Evolutionary conservation across 2,888 invertebrate species (phyloP).

Genomic region (Plagiodera versicolora): DNA sequence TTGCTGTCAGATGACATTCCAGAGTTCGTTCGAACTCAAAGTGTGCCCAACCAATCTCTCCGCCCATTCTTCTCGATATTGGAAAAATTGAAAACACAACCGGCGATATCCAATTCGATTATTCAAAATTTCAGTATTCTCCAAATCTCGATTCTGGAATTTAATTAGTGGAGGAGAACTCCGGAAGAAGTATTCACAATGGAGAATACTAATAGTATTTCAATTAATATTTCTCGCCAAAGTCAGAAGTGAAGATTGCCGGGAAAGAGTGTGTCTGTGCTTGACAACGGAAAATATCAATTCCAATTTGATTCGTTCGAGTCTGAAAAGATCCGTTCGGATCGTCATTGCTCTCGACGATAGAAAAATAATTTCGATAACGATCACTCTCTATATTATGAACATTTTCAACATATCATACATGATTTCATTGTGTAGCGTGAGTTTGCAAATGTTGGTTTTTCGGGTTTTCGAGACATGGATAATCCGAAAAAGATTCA

Average conservation of each 20-base stretch:
- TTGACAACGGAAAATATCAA: slow-evolving; percentile 53
- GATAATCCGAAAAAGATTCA: too few species aligned
- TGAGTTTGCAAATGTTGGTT: too few species aligned
- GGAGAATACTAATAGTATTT: slow-evolving; percentile 52
- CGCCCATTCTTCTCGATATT: background rate
- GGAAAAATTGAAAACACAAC: slow-evolving; percentile 1
- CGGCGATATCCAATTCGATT: slow-evolving; percentile 9
- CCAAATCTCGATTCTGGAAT: slow-evolving; percentile 47
- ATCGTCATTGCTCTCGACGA: too few species aligned
- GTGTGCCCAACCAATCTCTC: background rate
- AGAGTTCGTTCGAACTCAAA: too few species aligned
- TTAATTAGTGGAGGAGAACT: slow-evolving; percentile 47
- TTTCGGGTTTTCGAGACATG: too few species aligned
- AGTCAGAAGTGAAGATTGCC: slow-evolving; percentile 44
- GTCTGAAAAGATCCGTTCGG: too few species aligned
- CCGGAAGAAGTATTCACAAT: slow-evolving; percentile 45
- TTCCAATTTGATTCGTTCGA: slow-evolving; percentile 54
- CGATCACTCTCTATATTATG: too few species aligned
- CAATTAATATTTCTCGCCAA: slow-evolving; percentile 49
- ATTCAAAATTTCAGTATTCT: slow-evolving; percentile 11
- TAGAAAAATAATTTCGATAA: too few species aligned
- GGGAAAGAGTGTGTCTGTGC: slow-evolving; percentile 50
- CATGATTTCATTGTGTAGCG: too few species aligned
- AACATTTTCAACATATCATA: too few species aligned
- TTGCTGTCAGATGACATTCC: too few species aligned